Conservation (phyloP, 2,888 invertebrate species). For the Drosophila kambysellisi region DNA sequence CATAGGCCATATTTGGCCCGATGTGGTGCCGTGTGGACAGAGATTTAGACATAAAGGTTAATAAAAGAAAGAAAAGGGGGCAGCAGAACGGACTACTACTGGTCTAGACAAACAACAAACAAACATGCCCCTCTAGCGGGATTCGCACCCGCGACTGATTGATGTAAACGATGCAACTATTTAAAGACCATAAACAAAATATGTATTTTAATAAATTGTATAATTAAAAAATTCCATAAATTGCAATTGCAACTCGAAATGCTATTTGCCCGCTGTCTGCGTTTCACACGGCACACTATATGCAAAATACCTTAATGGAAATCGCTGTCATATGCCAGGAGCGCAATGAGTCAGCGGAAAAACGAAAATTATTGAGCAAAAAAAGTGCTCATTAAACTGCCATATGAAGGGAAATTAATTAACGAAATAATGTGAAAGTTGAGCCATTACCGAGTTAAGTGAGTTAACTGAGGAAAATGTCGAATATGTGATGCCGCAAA, state of each 20-base stretch:
- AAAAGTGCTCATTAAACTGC: conserved; percentile 63
- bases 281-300: conserved; percentile 11
- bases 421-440: conserved; percentile 67
- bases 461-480: conserved; percentile 38
- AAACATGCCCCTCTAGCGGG: too few species aligned
- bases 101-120: too few species aligned
- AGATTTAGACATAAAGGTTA: too few species aligned
- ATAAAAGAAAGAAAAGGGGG: too few species aligned
- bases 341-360: conserved; percentile 25
- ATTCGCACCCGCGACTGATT: too few species aligned
- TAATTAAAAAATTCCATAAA: not conserved
- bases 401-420: conserved; percentile 73
- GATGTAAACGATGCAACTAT: too few species aligned
- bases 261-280: not conserved
- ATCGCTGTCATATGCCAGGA: conserved; percentile 50
- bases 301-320: conserved; percentile 21
- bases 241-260: not conserved
- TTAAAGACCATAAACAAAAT: too few species aligned
- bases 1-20: too few species aligned
- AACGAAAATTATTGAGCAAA: not conserved
- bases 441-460: conserved; percentile 50
- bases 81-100: too few species aligned
- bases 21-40: too few species aligned
- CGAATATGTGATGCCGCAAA: conserved; percentile 27
- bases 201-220: not conserved